Evolutionary conservation across 2,113 vertebrate genomes (phyloP).

Genomic region (Eupsittula cactorum): DNA sequence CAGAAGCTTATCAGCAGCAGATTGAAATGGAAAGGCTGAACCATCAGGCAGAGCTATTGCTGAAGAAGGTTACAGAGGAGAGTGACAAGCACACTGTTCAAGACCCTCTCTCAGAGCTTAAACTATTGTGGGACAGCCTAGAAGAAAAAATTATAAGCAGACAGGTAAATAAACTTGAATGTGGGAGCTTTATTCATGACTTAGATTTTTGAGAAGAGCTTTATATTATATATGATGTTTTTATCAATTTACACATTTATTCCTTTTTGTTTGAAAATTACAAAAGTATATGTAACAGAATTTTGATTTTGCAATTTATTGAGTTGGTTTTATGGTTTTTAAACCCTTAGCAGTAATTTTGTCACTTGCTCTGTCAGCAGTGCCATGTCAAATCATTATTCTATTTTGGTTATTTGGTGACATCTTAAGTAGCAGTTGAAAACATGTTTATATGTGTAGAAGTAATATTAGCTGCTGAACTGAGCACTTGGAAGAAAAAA

Average conservation of each 20-base stretch:
- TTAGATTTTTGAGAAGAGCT: not conserved
- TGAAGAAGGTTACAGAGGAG: conserved; percentile 91
- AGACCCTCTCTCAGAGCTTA: conserved; percentile 92
- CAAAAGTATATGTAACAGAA: not conserved
- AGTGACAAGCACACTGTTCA: conserved; percentile 86
- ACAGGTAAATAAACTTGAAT: conserved; percentile 80
- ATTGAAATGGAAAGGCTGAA: conserved; percentile 97
- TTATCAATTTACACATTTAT: not conserved
- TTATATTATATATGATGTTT: not conserved
- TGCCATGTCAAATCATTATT: not conserved
- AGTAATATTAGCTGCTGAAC: not conserved
- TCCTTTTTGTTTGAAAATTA: not conserved
- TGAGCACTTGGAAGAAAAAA: not conserved
- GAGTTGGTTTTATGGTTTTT: not conserved
- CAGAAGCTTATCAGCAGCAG: conserved; percentile 93
- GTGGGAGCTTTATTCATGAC: not conserved
- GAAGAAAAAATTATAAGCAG: conserved; percentile 92
- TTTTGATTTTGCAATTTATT: not conserved
- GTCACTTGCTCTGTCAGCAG: not conserved
- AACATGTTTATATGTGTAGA: not conserved
- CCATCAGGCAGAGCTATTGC: conserved; percentile 90
- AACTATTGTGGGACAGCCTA: conserved; percentile 88
- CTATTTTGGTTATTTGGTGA: not conserved
- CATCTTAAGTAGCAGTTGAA: not conserved
- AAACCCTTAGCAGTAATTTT: not conserved